These are phyloP conservation scores for Caenorhabditis doughertyi DNA, from an alignment of 2,888 invertebrate genomes.

Conservation along the genomic window DNA sequence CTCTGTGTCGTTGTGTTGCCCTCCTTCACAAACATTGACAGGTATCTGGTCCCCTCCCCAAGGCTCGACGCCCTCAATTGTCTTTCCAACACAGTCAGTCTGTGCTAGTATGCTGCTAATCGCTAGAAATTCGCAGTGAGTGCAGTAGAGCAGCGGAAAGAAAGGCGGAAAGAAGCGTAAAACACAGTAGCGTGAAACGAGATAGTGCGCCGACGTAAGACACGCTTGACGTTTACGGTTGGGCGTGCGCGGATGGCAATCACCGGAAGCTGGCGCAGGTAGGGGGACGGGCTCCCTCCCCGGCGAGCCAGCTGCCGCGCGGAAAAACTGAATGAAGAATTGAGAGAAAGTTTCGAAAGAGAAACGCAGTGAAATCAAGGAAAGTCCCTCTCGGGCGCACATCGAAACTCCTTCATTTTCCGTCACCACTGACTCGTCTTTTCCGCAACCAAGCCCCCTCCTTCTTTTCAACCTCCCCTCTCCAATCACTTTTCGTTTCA, in stretches of 20 bases:
- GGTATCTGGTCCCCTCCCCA: slow-evolving; percentile 50
- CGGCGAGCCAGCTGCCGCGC: slow-evolving; percentile 57
- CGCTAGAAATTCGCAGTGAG: slow-evolving; percentile 46
- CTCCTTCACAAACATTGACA: slow-evolving; percentile 55
- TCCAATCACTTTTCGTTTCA: slow-evolving; percentile 33
- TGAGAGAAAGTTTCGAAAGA: slow-evolving; percentile 23
- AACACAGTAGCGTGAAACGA: slow-evolving; percentile 55
- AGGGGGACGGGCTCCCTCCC: slow-evolving; percentile 13
- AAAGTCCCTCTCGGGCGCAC: slow-evolving; percentile 38
- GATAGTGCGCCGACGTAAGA: slow-evolving; percentile 28
- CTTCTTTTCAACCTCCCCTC: neutral
- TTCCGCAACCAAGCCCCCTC: slow-evolving; percentile 23
- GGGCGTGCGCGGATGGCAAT: slow-evolving; percentile 56
- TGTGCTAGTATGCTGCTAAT: slow-evolving; percentile 47
- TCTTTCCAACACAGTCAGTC: slow-evolving; percentile 2
- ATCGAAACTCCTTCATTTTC: slow-evolving; percentile 56
- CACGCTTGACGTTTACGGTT: slow-evolving; percentile 4
- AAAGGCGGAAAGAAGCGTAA: slow-evolving; percentile 45
- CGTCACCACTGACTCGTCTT: slow-evolving; percentile 58
- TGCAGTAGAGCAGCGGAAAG: slow-evolving; percentile 20
- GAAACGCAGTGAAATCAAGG: slow-evolving; percentile 14
- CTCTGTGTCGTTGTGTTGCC: slow-evolving; percentile 50
- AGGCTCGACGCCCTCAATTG: slow-evolving; percentile 11
- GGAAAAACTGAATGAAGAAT: slow-evolving; percentile 33
- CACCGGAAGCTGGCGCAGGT: slow-evolving; percentile 55